Evolutionary conservation across 1,140 invertebrate species (phyloP), one percentile per base, ranked within the genome.

Genomic region (Apis laboriosa): DNA sequence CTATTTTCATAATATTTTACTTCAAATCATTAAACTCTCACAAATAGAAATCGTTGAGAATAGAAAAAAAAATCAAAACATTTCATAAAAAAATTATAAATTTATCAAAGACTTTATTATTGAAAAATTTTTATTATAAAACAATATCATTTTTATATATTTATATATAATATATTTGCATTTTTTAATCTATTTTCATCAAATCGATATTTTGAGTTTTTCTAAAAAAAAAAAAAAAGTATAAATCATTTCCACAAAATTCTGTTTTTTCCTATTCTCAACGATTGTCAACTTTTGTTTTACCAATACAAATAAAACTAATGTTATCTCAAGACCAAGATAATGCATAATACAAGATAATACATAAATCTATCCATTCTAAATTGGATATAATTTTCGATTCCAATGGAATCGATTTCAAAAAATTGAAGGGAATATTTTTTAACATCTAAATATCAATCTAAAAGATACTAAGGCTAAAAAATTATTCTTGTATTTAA

Each of bases 401-500:
- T 19, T 28, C n/a, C 7, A 21, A 55, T 19, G 24, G 49, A 24
- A 51, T n/a, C 34, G 49, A 72, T 73, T 71, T 55, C 51, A 9
- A 43, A 55, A 34, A 43, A 43, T 73, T 1, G 51, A 24, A 19
- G 58, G 67, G 15, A 70, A 63, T 73, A 80, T 63, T 80, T 64
- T 74, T 80, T 24, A 74, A 49, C 63, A 64, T 21, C 56, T 28
- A 61, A 56, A 24, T 70, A 49, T 24, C 21, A n/a, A 68, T 49
- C 24, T n/a, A 34, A 55, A 15, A 12, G 49, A 11, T 34, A 28
- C 13, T 49, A 60, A 24, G 17, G 19, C 12, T 13, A 49, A 24
- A 43, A 43, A 64, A 55, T 71, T 73, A 73, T 63, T 73, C 77
- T 72, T 73, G 56, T 80, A 64, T 80, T 80, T 63, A 58, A 51